These are phyloP conservation scores for Epizoanthus ramosus DNA, from an alignment of 92 coral and sea anemone species.

Conservation along the genomic window DNA sequence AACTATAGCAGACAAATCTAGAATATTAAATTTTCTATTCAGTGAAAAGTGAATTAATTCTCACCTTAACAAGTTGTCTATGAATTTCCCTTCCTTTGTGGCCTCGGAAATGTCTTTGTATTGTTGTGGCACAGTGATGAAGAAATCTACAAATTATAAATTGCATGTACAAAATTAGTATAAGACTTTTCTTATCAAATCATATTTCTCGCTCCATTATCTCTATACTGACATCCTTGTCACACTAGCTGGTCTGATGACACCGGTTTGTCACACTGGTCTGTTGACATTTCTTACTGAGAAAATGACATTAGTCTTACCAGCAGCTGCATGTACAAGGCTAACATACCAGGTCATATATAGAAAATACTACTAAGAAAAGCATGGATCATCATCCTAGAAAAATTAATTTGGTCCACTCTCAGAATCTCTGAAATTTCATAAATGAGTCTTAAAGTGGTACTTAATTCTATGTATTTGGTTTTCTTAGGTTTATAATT, in stretches of 20 bases:
- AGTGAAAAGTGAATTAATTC: not conserved
- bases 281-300: no score
- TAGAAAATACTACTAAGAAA: not conserved
- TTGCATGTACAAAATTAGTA: not conserved
- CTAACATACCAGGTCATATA: no score
- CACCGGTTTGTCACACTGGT: no score
- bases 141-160: slow-evolving; percentile 60
- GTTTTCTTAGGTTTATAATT: no score
- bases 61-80: slow-evolving; percentile 75
- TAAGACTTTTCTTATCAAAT: not conserved
- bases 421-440: not conserved
- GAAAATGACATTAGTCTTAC: no score
- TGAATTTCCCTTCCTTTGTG: slow-evolving; percentile 88
- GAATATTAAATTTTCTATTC: no score
- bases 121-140: slow-evolving; percentile 87
- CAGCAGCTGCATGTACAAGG: no score
- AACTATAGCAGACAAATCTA: no score
- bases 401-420: not conserved
- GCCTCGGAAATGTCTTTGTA: slow-evolving; percentile 92
- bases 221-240: no score
- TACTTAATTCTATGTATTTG: no score
- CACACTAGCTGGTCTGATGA: no score
- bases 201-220: not conserved
- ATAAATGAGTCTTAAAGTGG: not conserved
- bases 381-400: not conserved